phyloP scores from a whole-genome alignment of 2,888 invertebrate species.

The Caenorhabditis sp. region DNA sequence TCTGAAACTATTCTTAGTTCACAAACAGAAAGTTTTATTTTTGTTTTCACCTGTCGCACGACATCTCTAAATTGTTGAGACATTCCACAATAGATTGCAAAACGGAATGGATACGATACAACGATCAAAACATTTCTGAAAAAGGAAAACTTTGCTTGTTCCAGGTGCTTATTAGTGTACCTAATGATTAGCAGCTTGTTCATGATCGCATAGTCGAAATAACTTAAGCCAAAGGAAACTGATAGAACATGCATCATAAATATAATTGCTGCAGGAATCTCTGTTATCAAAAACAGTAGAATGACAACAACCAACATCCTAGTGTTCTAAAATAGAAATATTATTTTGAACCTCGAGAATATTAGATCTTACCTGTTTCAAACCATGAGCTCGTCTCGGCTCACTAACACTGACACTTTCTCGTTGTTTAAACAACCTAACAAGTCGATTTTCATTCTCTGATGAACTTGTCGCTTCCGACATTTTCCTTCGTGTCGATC shows the following conservation, averaged over 20 bases:
- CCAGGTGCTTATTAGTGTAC: constrained; percentile 27
- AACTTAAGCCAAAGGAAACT: constrained; percentile 56
- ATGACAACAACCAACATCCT: constrained; percentile 74
- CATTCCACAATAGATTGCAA: constrained; percentile 85
- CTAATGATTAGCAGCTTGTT: constrained; percentile 65
- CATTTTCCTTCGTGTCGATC: constrained; percentile 41
- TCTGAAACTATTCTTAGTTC: constrained; percentile 17
- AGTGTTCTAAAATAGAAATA: constrained; percentile 74
- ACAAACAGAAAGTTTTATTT: neutral
- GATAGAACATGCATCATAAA: constrained; percentile 67
- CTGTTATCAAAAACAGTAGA: constrained; percentile 45
- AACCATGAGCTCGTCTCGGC: constrained; percentile 62
- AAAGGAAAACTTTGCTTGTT: neutral
- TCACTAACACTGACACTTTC: constrained; percentile 60
- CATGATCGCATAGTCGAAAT: constrained; percentile 60
- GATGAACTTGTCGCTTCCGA: constrained; percentile 31
- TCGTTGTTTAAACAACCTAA: constrained; percentile 43
- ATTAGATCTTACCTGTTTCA: constrained; percentile 64
- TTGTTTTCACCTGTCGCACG: constrained; percentile 38
- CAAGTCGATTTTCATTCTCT: constrained; percentile 41
- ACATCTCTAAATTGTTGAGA: constrained; percentile 67
- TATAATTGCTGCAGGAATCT: constrained; percentile 71
- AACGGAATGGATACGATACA: constrained; percentile 86
- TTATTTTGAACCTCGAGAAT: no score
- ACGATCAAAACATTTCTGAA: constrained; percentile 86